These are phyloP conservation scores for Drosophila neotestacea DNA, from an alignment of 2,888 invertebrate genomes.

Conservation along the genomic window DNA sequence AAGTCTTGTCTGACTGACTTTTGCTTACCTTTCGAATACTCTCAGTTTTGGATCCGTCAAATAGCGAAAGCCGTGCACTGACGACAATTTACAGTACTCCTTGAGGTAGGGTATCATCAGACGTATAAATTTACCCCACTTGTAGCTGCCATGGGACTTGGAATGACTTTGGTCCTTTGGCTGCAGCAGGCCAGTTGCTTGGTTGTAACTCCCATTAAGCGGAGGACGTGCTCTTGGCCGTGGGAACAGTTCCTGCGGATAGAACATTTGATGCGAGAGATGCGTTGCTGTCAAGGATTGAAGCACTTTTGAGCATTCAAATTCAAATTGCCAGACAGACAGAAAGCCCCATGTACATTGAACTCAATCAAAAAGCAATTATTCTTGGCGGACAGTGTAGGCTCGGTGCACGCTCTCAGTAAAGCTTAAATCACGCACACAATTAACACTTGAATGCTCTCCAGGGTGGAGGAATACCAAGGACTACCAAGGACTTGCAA, in stretches of 20 bases:
- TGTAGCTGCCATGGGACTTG: background rate
- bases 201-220: conserved; percentile 39
- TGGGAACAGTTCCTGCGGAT: conserved; percentile 57
- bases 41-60: conserved; percentile 75
- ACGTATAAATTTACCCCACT: conserved; percentile 13
- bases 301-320: conserved; percentile 54
- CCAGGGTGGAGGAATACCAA: conserved; percentile 7
- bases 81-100: conserved; percentile 74
- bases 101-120: conserved; percentile 63
- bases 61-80: conserved; percentile 82
- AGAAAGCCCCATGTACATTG: conserved; percentile 51
- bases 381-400: conserved; percentile 62
- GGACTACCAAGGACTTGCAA: conserved; percentile 55
- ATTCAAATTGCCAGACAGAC: conserved; percentile 34
- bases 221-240: conserved; percentile 58
- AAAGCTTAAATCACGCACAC: conserved; percentile 77
- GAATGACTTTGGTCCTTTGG: conserved; percentile 2
- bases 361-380: conserved; percentile 83
- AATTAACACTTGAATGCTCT: conserved; percentile 73
- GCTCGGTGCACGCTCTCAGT: conserved; percentile 23
- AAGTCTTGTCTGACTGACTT: background rate
- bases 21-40: conserved; percentile 77
- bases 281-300: conserved; percentile 31
- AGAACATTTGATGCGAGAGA: conserved; percentile 48
- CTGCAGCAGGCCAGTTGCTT: conserved; percentile 23